Base-by-base conservation (phyloP, 2,888 invertebrate species). In the Syritta pipiens region DNA sequence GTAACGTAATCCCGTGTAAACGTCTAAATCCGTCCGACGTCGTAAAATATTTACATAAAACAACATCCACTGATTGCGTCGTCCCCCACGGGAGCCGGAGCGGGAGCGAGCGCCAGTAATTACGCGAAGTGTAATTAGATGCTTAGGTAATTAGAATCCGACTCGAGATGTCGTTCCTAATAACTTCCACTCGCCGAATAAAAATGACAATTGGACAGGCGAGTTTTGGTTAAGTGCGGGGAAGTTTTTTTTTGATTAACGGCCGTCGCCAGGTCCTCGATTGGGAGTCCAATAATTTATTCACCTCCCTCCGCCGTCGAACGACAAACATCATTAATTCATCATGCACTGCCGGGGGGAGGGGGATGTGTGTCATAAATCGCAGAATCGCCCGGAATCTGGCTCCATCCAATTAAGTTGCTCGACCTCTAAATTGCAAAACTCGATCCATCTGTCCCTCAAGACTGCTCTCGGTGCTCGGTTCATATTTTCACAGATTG, bases 381-480 rank as follows among this genome's bases (percentile, higher is more conserved):
- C 67, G 49, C 57, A 35, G 10, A 30, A 35, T 55, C 10, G 30
- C 4, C 19, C 30, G 32, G 6, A 28, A 30, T 14, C 10, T 20
- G 55, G 42, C 59, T 60, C 67, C 68, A 81, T 74, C 75, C 69
- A 75, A 81, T 81, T 81, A 75, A 69, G 74, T 75, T 75, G 69
- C 53, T 75, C 81, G 81, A 81, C 81, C 81, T 81, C 81, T 62
- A 81, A 81, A 63, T 75, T 75, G 68, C 74, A 69, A 81, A 68
- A 74, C 74, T 68, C 74, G 55, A 74, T 79, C 67, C 74, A 81
- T 81, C 68, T 81, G 67, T 81, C 75, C 81, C 81, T 44, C 63
- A 75, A 81, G 68, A 81, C 81, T n/a, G n/a, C n/a, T n/a, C n/a
- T 69, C 68, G 46, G 75, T 57, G 55, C 62, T 79, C 57, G 67